Base-by-base conservation (phyloP, 2,797 vertebrate genomes). In the Rhynchotus rufescens region DNA sequence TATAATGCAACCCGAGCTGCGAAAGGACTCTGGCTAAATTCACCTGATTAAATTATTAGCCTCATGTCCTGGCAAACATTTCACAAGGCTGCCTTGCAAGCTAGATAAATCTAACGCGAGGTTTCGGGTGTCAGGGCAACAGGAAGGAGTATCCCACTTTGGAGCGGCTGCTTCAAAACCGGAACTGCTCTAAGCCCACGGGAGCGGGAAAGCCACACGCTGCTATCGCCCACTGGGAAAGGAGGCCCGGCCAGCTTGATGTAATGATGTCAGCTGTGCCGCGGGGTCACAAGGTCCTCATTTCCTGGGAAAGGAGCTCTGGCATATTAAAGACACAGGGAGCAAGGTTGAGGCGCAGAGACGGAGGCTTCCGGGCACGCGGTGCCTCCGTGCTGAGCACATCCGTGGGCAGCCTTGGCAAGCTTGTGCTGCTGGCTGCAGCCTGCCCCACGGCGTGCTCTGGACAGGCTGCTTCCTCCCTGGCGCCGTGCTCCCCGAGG, bases 11-110 rank as follows among this genome's bases (percentile, higher is more conserved):
- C 45, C 47, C 0, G 92, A 95, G 86, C 82, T 0, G 2, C 72
- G 0, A 2, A 72, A 61, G 79, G 85, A 94, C 89, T 84, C 72
- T 2, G 0, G 71, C 61, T 95, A 89, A 95, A 93, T 93, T 94
- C 91, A 89, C 73, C 80, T 90, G 92, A 93, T 96, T 95, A 92
- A 96, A 96, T 92, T 86, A 88, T 96, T 92, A 89, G 80, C 90
- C 49, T 90, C 40, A 60, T 94, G 94, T 95, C 94, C 91, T 92
- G 91, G 93, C 91, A 95, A 93, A 30, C 83, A 95, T 95, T 82
- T 96, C 90, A 66, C 1, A 2, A 92, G 76, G 80, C 87, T 95
- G 93, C 81, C 72, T 86, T 42, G 60, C 17, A 2, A 91, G 91
- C 54, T 66, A 10, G 15, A 44, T 86, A 76, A 86, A 86, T 52